A percentile compares a stretch with the other conserved stretches of the same genome.
phyloP scores from a whole-genome alignment of 2,113 vertebrate species.

The Bubalus kerabau region DNA sequence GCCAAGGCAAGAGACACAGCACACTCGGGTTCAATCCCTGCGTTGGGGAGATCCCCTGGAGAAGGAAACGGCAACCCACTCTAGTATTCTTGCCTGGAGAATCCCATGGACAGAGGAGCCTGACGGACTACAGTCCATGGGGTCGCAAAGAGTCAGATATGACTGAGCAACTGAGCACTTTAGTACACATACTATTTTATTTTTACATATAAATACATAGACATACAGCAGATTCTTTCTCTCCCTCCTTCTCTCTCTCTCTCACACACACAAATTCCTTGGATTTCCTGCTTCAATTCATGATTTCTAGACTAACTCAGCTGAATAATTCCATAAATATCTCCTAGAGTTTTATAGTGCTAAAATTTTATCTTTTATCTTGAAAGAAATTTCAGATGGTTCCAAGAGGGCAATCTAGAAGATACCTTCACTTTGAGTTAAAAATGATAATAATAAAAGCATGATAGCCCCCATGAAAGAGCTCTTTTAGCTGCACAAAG shows the following conservation, averaged over 20 bases:
- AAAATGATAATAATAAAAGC: background rate
- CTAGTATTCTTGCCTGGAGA: background rate
- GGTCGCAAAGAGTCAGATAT: accelerated
- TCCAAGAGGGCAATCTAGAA: slow-evolving; percentile 41
- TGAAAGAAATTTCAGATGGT: background rate
- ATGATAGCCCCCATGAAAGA: background rate
- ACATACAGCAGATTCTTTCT: background rate
- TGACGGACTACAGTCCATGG: background rate
- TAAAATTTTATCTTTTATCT: background rate
- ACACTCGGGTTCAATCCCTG: background rate
- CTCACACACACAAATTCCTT: background rate
- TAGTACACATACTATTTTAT: background rate
- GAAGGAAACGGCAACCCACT: background rate
- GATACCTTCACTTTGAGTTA: background rate
- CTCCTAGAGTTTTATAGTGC: background rate
- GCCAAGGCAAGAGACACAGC: background rate
- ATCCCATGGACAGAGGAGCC: background rate
- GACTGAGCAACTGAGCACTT: background rate
- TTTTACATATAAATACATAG: background rate
- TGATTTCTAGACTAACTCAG: slow-evolving; percentile 12
- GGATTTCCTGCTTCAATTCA: background rate
- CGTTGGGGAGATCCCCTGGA: background rate
- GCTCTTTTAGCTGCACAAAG: background rate
- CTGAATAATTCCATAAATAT: background rate
- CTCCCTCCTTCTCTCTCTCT: accelerated